Conservation (phyloP, 2,888 invertebrate genomes). For the Ectobius pallidus region DNA sequence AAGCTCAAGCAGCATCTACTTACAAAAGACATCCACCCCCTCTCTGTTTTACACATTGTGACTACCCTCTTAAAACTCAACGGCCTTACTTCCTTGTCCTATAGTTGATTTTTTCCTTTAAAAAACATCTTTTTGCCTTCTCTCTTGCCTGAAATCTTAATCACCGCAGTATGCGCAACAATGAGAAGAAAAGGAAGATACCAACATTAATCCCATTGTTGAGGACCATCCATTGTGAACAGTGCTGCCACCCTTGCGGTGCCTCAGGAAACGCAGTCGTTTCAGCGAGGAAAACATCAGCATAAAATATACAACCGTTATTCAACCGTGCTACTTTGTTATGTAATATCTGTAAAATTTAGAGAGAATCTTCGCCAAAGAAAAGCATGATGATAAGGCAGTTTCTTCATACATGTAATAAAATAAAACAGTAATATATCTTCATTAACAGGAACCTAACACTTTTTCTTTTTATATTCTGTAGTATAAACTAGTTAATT, state of each 20-base stretch:
- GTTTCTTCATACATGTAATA: too few relatives aligned
- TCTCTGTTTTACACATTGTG: conserved; percentile 13
- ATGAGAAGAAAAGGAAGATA: conserved; percentile 32
- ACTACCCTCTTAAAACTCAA: conserved; percentile 28
- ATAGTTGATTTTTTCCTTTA: conserved; percentile 6
- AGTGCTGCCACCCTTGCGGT: not conserved
- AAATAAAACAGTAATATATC: too few relatives aligned
- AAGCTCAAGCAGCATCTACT: conserved; percentile 15
- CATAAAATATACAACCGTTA: too few relatives aligned
- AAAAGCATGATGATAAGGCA: too few relatives aligned
- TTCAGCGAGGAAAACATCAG: too few relatives aligned
- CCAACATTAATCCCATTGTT: conserved; percentile 28
- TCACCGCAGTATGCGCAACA: conserved; percentile 30
- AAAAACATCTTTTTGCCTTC: conserved; percentile 19
- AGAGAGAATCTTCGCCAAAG: too few relatives aligned
- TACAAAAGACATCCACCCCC: conserved; percentile 23
- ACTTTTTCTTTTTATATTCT: too few relatives aligned
- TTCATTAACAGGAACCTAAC: too few relatives aligned
- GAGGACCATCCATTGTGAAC: conserved; percentile 17
- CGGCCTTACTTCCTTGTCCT: conserved; percentile 30
- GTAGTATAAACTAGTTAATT: too few relatives aligned
- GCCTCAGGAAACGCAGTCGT: conserved; percentile 2
- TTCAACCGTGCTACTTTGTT: too few relatives aligned
- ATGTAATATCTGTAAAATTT: too few relatives aligned
- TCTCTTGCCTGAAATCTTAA: conserved; percentile 30